Evolutionary conservation across 2,888 invertebrate species (phyloP), one percentile per base, ranked within the genome.

Genomic region (Hirtodrosophila histrioides): DNA sequence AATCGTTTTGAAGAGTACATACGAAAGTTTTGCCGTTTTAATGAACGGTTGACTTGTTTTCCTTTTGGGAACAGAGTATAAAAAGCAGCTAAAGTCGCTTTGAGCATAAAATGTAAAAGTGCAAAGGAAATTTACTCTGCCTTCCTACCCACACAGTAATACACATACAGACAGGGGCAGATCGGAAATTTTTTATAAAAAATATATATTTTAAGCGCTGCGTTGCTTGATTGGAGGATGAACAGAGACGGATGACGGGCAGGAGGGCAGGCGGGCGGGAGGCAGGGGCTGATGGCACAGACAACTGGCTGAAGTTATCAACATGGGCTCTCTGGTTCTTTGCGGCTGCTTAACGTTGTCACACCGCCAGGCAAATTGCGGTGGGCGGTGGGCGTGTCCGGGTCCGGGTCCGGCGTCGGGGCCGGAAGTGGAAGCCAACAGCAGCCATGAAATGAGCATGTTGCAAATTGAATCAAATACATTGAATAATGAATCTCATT

Each of bases 41-140:
- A 17, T 1, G 17, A 1, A 17, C 17, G 17, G 17, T 2, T 17
- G 17, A 17, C 17, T 17, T 17, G 2, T 17, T 17, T 17, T 17
- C 17, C 17, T 17, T 17, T 27, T 27, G 27, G 6, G 6, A 27
- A 27, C 27, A 27, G 27, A 27, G 27, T 27, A 27, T 27, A 4
- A 27, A 27, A 27, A 27, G 55, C 69, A 54, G 53, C 65, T 45
- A 56, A 54, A 73, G 56, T 65, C 61, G 77, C 77, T 75, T 75
- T 78, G 81, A 78, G 85, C 78, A 86, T 75, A 84, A 82, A 87
- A 87, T 83, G 86, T 75, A 78, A 85, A 77, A 87, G 86, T 83
- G 82, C 79, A 78, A 80, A 80, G 75, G 65, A 77, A 69, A 80
- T 71, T 62, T 76, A 58, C 51, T 50, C 43, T 37, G 8, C 45